phyloP scores from a whole-genome alignment of 2,113 vertebrate species.

The Stegostoma tigrinum region DNA sequence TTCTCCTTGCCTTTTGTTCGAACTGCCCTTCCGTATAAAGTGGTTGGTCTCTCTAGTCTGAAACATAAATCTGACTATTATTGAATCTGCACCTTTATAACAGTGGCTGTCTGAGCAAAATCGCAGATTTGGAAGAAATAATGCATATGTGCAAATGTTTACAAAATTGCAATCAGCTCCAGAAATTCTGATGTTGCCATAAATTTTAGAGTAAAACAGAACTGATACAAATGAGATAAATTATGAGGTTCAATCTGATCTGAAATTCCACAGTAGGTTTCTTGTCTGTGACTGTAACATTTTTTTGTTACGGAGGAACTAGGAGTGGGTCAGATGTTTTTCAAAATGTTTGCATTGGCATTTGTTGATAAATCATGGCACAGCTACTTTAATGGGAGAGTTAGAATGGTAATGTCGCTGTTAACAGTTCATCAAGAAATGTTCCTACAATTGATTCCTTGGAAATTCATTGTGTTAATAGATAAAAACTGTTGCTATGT shows the following conservation, averaged over 20 bases:
- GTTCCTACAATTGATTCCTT: not conserved
- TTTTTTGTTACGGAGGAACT: not conserved
- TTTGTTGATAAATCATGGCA: not conserved
- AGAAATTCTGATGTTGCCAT: not conserved
- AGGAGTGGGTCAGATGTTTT: not conserved
- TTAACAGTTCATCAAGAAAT: not conserved
- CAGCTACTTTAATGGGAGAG: not conserved
- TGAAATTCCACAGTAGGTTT: not conserved
- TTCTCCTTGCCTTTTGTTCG: not conserved
- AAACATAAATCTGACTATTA: not conserved
- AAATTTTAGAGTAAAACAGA: not conserved
- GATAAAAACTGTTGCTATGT: not conserved
- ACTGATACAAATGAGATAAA: not conserved
- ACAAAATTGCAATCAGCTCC: not conserved
- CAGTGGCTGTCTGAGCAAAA: not conserved
- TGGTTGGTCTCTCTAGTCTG: not conserved
- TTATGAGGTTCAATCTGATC: not conserved
- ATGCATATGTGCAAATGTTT: not conserved
- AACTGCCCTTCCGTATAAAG: not conserved
- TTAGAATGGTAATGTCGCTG: not conserved
- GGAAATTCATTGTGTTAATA: not conserved
- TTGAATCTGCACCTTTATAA: not conserved
- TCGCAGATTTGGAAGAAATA: not conserved
- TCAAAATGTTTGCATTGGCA: not conserved
- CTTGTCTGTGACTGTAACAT: not conserved